Base-by-base conservation (phyloP, 2,888 invertebrate species). In the Prenolepis imparis region DNA sequence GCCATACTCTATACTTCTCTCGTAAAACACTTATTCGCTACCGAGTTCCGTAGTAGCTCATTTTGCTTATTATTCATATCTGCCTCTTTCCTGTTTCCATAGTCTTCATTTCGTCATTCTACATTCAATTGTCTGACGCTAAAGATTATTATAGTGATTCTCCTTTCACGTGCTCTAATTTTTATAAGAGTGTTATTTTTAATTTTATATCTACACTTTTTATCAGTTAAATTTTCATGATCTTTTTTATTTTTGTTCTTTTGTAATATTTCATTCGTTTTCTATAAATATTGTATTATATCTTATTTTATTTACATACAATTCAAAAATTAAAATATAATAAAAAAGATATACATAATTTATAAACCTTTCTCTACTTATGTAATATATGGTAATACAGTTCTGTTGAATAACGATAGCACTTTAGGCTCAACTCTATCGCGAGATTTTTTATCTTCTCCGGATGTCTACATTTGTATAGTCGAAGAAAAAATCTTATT, bases 1-100 rank as follows among this genome's bases (percentile, higher is more conserved):
- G 41, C 21, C 41, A 75, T 61, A 85, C 85, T 78, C 77, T 81
- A 73, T 86, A 86, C 83, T 88, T 83, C 70, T 85, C 86, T 88
- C 90, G 84, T 91, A 91, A 91, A 92, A 90, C 89, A 91, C 84
- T 90, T 89, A 89, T 87, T 86, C 85, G 66, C 52, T 77, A 36
- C 41, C 63, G 32, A 73, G 66, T 55, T 67, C 66, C 74, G 68
- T 67, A 24, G 39, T 36, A 72, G 84, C 32, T 87, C 85, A 86
- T 85, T 86, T 85, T 86, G 88, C 86, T 88, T 89, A 87, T 88
- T 89, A 87, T 89, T 90, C 89, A 84, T 89, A 82, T 75, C 86
- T 87, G 84, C 84, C 86, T 74, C 2, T 36, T 5, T 36, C 36
- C 5, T n/a, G 28, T 77, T 81, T 36, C 67, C 48, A 66, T 36